Base-by-base conservation (phyloP, 2,888 invertebrate species). In the Cerastis leucographa region DNA sequence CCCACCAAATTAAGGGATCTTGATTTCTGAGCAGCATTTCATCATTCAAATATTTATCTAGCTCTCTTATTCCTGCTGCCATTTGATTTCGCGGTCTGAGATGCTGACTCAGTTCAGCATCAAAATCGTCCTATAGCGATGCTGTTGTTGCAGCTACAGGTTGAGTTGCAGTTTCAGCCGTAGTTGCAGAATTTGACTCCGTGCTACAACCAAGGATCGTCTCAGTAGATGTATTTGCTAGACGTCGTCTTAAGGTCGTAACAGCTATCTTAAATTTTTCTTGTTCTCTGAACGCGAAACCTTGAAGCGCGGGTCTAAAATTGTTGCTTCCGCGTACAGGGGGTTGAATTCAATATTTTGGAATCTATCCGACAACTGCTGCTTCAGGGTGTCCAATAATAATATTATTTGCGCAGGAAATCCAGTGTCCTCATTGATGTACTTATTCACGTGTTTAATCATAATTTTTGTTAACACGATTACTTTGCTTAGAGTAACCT, bases 401-500 rank as follows among this genome's bases (percentile, higher is more conserved):
- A 59, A 59, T 0, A 17, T 0, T 14, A 56, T 56, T 56, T 7
- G 59, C 8, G 25, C 25, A 25, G 56, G 56, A 14, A 17, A 59
- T 59, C 25, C 56, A 25, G 56, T 59, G 56, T 59, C 17, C 22
- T 59, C 25, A 59, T 59, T 14, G 14, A 59, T 54, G 3, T 59
- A 1, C 25, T 59, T 59, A 4, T 59, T 59, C 17, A 59, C 59
- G 9, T 59, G 59, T 59, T 59, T 61, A 29, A 61, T 61, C 61
- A 61, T 61, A 19, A 61, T 61, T 61, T 61, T 61, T 3, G 29
- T 29, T 9, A 61, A 61, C 3, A 61, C 29, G 19, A 61, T 61
- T 61, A 61, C 54, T 54, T 54, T 54, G 11, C 61, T 61, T 19
- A 61, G 19, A 61, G 61, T 61, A 25, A 61, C 61, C 61, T 61